Percentiles rank a stretch among this genome's conserved stretches.
phyloP scores from a whole-genome alignment of 1,140 invertebrate genomes.

The Leptopilina boulardi region DNA sequence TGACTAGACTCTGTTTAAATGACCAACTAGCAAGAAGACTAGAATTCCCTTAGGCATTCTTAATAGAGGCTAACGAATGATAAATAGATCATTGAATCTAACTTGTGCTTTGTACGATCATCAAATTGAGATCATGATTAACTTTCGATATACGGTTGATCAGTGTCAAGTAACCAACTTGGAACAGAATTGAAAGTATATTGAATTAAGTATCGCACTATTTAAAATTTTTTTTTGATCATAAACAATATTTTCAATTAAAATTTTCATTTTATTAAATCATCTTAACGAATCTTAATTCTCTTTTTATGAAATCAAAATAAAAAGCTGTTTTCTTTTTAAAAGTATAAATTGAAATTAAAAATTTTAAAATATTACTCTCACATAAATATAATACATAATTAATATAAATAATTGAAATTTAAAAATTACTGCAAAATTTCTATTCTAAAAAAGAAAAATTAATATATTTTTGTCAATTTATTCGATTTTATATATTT shows the following conservation, averaged over 20 bases:
- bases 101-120: conserved; percentile 2
- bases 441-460: too few relatives aligned
- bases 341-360: too few relatives aligned
- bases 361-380: too few relatives aligned
- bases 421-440: too few relatives aligned
- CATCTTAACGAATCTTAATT: too few relatives aligned
- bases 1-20: conserved; percentile 18
- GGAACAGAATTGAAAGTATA: neutral
- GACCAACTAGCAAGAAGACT: conserved; percentile 7
- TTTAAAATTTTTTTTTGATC: neutral
- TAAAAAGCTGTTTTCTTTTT: too few relatives aligned
- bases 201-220: neutral
- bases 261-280: neutral
- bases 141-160: conserved; percentile 22
- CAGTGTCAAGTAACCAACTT: conserved; percentile 19
- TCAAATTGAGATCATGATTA: conserved; percentile 19
- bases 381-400: too few relatives aligned
- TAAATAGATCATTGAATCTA: conserved; percentile 28
- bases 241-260: neutral
- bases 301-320: too few relatives aligned
- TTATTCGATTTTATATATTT: too few relatives aligned
- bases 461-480: too few relatives aligned
- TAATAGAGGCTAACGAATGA: conserved; percentile 30
- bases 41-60: neutral
- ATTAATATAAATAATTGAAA: too few relatives aligned